Conservation (phyloP, 1,140 invertebrate genomes). For the Bombyx mandarina region DNA sequence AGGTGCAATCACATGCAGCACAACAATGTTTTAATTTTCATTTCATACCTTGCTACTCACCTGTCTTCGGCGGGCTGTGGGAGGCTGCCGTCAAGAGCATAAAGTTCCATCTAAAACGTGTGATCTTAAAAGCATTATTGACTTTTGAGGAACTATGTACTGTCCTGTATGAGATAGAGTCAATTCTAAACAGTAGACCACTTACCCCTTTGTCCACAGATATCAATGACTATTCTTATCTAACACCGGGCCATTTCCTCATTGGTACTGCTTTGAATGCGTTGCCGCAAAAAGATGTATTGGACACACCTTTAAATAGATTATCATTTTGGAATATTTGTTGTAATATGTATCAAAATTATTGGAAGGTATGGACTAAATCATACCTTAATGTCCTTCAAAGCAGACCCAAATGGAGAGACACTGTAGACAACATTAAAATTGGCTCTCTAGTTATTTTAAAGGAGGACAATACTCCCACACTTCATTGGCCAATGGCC, state of each 20-base stretch:
- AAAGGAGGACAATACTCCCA: slow-evolving; percentile 6
- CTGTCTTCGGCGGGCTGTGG: slow-evolving; percentile 2
- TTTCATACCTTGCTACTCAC: slow-evolving; percentile 16
- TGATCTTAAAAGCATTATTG: slow-evolving; percentile 11
- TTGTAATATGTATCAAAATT: slow-evolving; percentile 21
- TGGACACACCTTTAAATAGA: slow-evolving; percentile 1
- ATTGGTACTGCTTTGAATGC: slow-evolving; percentile 2
- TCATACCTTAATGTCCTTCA: slow-evolving; percentile 22
- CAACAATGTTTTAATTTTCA: slow-evolving; percentile 11
- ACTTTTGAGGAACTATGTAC: slow-evolving; percentile 19
- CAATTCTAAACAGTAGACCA: slow-evolving; percentile 12
- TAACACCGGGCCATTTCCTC: slow-evolving; percentile 8
- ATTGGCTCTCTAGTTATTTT: slow-evolving; percentile 19
- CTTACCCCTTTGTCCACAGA: slow-evolving; percentile 1
- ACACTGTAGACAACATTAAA: slow-evolving; percentile 16
- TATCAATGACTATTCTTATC: slow-evolving; percentile 4
- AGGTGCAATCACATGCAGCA: neutral
- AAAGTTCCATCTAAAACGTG: slow-evolving; percentile 3
- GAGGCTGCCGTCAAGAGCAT: slow-evolving; percentile 9
- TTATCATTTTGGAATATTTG: slow-evolving; percentile 20
- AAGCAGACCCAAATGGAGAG: slow-evolving; percentile 21
- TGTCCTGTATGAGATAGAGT: slow-evolving; percentile 18
- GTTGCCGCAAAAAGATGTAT: slow-evolving; percentile 4
- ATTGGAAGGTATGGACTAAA: slow-evolving; percentile 21
- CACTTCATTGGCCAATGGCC: slow-evolving; percentile 11